phyloP scores from a whole-genome alignment of 2,888 invertebrate species.

The Protophormia terraenovae region DNA sequence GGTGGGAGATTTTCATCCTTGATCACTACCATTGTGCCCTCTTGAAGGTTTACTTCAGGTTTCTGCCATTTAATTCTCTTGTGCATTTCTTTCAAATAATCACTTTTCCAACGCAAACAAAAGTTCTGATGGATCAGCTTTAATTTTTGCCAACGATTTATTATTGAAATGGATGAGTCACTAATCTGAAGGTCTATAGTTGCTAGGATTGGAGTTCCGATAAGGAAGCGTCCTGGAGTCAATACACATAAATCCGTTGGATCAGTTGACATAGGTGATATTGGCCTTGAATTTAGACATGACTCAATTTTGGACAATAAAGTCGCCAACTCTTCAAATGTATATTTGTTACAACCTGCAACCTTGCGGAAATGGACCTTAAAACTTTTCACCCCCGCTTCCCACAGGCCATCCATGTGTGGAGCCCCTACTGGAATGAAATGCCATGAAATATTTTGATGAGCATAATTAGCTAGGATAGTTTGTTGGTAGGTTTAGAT shows the following conservation, averaged over 20 bases:
- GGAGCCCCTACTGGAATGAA: neutral
- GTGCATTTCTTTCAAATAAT: neutral
- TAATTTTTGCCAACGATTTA: neutral
- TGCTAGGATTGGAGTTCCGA: neutral
- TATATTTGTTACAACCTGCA: neutral
- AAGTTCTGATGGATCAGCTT: too few relatives aligned
- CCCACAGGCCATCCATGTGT: neutral
- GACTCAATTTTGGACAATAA: constrained; percentile 11
- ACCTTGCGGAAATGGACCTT: neutral
- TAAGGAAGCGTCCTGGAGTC: neutral
- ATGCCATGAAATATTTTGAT: neutral
- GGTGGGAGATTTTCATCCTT: too few relatives aligned
- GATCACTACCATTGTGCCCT: neutral
- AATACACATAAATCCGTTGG: neutral
- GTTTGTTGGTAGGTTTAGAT: too few relatives aligned
- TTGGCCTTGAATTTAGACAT: constrained; percentile 22
- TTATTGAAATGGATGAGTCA: neutral
- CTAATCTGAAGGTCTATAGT: neutral
- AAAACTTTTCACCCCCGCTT: too few relatives aligned
- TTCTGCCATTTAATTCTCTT: neutral
- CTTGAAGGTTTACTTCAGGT: neutral
- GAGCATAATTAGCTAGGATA: neutral
- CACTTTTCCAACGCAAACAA: neutral
- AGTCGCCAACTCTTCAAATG: constrained; percentile 11
- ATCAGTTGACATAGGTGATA: neutral